These are phyloP conservation scores for Scaptomyza graminum DNA, from an alignment of 1,140 invertebrate species.

Conservation along the genomic window DNA sequence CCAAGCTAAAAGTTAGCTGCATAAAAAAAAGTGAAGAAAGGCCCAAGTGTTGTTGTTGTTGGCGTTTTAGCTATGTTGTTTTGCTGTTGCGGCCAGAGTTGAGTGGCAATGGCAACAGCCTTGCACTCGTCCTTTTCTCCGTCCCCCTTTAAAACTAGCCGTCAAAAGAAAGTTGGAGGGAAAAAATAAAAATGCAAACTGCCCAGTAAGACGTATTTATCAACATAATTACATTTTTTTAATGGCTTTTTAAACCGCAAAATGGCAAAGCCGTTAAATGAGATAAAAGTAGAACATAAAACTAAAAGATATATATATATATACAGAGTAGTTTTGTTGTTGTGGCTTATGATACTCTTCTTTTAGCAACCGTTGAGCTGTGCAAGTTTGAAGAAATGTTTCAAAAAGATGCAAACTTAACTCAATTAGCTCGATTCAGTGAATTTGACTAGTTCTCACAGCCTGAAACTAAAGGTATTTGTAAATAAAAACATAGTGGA, in stretches of 20 bases:
- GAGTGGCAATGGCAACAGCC: conserved; percentile 52
- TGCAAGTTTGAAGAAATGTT: no score
- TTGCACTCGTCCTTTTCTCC: background rate
- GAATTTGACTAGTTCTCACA: background rate
- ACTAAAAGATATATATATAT: conserved; percentile 24
- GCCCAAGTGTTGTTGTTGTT: conserved; percentile 28
- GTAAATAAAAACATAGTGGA: no score
- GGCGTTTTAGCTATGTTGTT: conserved; percentile 35
- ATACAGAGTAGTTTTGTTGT: conserved; percentile 1
- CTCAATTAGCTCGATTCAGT: conserved; percentile 35
- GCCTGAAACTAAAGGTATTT: no score
- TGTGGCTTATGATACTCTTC: background rate
- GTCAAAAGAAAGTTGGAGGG: conserved; percentile 58
- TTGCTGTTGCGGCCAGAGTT: conserved; percentile 71
- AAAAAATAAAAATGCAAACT: conserved; percentile 66
- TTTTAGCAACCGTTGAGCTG: background rate
- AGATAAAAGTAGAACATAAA: conserved; percentile 56
- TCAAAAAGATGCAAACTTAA: conserved; percentile 24
- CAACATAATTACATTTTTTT: conserved; percentile 83
- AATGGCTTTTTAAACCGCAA: conserved; percentile 83
- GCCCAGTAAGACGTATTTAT: conserved; percentile 80
- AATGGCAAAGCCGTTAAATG: conserved; percentile 65
- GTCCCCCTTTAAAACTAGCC: background rate
- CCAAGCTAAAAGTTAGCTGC: conserved; percentile 68
- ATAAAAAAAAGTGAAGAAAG: conserved; percentile 56